Base-by-base conservation (phyloP, 2,797 vertebrate species). In the Clangula hyemalis region DNA sequence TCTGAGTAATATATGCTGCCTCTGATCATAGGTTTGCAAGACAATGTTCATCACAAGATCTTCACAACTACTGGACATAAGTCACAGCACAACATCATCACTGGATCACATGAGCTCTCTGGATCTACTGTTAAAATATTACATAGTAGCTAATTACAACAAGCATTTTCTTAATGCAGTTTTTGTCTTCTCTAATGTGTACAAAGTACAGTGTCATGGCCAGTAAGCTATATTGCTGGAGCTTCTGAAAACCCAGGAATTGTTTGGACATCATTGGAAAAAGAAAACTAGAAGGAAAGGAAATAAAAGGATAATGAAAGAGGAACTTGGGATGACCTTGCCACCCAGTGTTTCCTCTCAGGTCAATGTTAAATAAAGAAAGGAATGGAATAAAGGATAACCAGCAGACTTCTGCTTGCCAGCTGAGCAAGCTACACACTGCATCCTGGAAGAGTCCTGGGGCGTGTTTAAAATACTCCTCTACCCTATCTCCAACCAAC, bases 391-490 rank as follows among this genome's bases (percentile, higher is more conserved):
- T 1, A 81, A 19, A 89, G 25, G 62, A 24, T 19, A 72, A 6
- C 8, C 13, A 78, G 22, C 69, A 88, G 51, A 57, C 39, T 85
- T 57, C 36, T 41, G 38, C 39, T 21, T 0, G 0, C 12, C 28
- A 68, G 30, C 49, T 66, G 58, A 80, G 17, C 22, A 10, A 89
- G 61, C 32, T 84, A 69, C 13, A 60, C 73, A 32, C 32, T 71
- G 39, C 0, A 0, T 36, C 54, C 43, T 3, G 6, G 13, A 13
- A 14, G 28, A 47, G 11, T n/a, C 27, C 0, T 1, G 56, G 27
- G 38, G 6, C 6, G 11, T 28, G 8, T 64, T 91, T 87, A 64
- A 72, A 75, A 78, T 49, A 76, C n/a, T 78, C 14, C 22, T 79
- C 30, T 75, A 39, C 60, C 22, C n/a, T 90, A 90, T 91, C 85